These are phyloP conservation scores for Plusia festucae DNA, from an alignment of 2,888 invertebrate genomes.

Conservation along the genomic window DNA sequence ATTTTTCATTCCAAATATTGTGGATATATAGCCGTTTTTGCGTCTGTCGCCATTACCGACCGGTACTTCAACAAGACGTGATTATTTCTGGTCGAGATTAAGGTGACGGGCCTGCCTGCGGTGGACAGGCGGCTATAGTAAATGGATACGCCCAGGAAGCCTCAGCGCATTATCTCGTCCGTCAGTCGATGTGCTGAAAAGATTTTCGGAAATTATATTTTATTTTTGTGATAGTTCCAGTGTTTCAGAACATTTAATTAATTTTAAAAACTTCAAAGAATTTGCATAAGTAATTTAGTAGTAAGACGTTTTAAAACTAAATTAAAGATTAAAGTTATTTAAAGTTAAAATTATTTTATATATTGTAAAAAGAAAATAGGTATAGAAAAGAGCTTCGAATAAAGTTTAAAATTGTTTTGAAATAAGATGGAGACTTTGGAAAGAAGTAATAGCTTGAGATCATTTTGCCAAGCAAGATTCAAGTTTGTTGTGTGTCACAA, in stretches of 20 bases:
- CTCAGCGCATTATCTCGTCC: too few relatives aligned
- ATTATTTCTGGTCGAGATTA: too few relatives aligned
- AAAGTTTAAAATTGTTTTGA: neutral
- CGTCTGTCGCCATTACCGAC: too few relatives aligned
- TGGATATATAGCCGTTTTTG: too few relatives aligned
- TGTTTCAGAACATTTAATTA: neutral
- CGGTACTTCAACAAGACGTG: too few relatives aligned
- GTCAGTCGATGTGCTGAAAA: too few relatives aligned
- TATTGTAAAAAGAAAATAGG: neutral
- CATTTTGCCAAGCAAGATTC: conserved; percentile 16
- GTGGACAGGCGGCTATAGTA: too few relatives aligned
- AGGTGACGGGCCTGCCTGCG: too few relatives aligned
- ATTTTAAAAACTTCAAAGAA: neutral
- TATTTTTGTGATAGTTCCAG: neutral
- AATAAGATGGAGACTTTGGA: neutral
- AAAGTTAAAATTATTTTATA: neutral
- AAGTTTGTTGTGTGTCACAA: conserved; percentile 21
- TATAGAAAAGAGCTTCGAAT: neutral
- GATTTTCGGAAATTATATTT: too few relatives aligned
- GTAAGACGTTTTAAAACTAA: neutral
- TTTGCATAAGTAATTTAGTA: neutral
- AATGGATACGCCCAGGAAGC: too few relatives aligned
- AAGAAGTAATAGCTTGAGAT: neutral
- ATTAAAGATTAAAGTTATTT: neutral
- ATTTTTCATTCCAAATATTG: too few relatives aligned